Percentiles rank a stretch among this genome's conserved stretches.
phyloP scores from a whole-genome alignment of 2,888 invertebrate species.

The Augochlorella aurata region DNA sequence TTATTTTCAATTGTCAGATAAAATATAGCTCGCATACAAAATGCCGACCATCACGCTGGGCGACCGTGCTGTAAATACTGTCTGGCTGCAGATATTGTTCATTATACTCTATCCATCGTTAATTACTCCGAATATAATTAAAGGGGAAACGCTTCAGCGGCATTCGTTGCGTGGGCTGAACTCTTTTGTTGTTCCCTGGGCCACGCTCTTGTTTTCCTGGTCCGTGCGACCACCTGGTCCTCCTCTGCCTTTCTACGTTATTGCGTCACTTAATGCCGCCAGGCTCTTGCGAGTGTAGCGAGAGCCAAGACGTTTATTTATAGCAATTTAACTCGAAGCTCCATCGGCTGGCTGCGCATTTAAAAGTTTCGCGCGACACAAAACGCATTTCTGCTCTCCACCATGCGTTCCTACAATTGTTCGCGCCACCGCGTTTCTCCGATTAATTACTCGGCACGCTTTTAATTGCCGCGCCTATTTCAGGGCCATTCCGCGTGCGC shows the following conservation, averaged over 20 bases:
- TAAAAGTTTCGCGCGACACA: conserved; percentile 47
- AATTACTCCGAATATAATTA: conserved; percentile 74
- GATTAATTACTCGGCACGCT: conserved; percentile 39
- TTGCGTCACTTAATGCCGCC: conserved; percentile 45
- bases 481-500: not conserved
- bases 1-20: conserved; percentile 69
- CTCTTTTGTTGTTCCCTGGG: conserved; percentile 44
- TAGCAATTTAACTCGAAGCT: conserved; percentile 62
- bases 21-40: conserved; percentile 55
- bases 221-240: not conserved
- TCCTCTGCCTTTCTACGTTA: not conserved
- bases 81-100: conserved; percentile 69
- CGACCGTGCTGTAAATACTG: conserved; percentile 52
- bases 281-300: conserved; percentile 36
- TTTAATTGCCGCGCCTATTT: conserved; percentile 40
- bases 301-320: conserved; percentile 61
- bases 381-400: conserved; percentile 31
- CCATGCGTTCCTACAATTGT: conserved; percentile 34
- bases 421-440: conserved; percentile 21
- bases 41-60: conserved; percentile 16
- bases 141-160: conserved; percentile 45
- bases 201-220: conserved; percentile 7
- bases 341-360: conserved; percentile 51
- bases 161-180: conserved; percentile 29
- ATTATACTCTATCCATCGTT: conserved; percentile 69